Evolutionary conservation across 2,888 invertebrate species (phyloP).

Genomic region (Spisula solida): DNA sequence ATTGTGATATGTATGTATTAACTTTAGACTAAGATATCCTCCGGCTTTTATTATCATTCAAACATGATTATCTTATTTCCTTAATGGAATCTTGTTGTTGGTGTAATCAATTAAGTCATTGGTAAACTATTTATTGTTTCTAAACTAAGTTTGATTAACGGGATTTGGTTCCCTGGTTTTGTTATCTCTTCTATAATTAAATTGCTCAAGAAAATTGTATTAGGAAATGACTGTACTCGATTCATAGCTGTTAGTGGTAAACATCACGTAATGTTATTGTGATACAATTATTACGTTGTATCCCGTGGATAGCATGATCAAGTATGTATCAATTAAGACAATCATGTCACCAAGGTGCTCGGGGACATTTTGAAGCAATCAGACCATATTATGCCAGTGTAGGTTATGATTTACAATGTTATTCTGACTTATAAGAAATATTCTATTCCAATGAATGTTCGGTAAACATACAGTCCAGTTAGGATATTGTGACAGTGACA

Average conservation of each 20-base stretch:
- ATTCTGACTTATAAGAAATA: too few species aligned
- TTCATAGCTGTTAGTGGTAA: background rate
- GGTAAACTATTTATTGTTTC: background rate
- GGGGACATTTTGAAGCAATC: too few species aligned
- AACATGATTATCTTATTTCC: background rate
- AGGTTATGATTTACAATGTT: too few species aligned
- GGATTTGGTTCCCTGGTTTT: background rate
- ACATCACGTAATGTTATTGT: background rate
- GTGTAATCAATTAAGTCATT: background rate
- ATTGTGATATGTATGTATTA: too few species aligned
- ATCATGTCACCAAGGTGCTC: background rate
- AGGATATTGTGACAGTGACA: too few species aligned
- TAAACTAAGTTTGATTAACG: background rate
- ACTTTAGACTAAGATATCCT: too few species aligned
- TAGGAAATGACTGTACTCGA: background rate
- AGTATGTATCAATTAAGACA: constrained; percentile 3
- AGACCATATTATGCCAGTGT: too few species aligned
- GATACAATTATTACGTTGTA: background rate
- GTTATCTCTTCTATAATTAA: background rate
- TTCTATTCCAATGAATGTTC: too few species aligned
- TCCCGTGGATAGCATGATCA: background rate
- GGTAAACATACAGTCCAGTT: too few species aligned
- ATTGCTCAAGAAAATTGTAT: background rate
- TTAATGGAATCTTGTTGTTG: background rate
- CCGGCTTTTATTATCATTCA: background rate